Conservation (phyloP, 2,797 vertebrate genomes). For the Crenuchus spilurus region DNA sequence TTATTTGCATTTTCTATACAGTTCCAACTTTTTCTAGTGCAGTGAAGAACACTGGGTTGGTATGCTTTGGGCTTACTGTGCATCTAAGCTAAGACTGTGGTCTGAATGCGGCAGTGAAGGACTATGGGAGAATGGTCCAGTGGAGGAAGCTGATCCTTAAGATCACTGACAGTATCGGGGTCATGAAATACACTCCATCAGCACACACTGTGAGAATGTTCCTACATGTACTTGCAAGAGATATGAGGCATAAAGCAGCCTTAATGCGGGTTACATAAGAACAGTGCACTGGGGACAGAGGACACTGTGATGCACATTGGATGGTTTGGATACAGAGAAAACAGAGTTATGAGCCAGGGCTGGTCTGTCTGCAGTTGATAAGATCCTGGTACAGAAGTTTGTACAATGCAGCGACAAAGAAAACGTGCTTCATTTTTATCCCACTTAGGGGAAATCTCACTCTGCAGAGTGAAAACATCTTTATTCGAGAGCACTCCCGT, state of each 20-base stretch:
- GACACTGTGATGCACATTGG: background rate
- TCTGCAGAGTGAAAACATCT: background rate
- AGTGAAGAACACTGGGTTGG: too few species aligned
- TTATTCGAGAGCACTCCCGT: background rate
- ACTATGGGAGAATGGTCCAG: background rate
- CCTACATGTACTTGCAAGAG: slow-evolving; percentile 61
- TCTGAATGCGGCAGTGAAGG: background rate
- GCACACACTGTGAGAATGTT: slow-evolving; percentile 63
- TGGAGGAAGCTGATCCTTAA: slow-evolving; percentile 15
- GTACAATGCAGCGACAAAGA: background rate
- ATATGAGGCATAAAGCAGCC: slow-evolving; percentile 63
- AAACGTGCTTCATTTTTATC: background rate
- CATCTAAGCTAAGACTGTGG: background rate
- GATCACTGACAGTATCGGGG: slow-evolving; percentile 17
- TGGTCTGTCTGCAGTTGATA: background rate
- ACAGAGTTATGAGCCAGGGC: background rate
- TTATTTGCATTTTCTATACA: too few species aligned
- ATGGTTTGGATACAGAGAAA: slow-evolving; percentile 12
- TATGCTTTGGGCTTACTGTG: background rate
- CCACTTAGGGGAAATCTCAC: background rate
- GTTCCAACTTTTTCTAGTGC: too few species aligned
- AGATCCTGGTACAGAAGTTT: background rate
- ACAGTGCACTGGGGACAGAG: slow-evolving; percentile 52
- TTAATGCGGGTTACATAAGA: slow-evolving; percentile 69
- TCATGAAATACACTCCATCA: slow-evolving; percentile 45